Percentiles rank a stretch among this genome's conserved stretches.
Conservation (phyloP, 2,888 invertebrate genomes). For the Notodonta ziczac region DNA sequence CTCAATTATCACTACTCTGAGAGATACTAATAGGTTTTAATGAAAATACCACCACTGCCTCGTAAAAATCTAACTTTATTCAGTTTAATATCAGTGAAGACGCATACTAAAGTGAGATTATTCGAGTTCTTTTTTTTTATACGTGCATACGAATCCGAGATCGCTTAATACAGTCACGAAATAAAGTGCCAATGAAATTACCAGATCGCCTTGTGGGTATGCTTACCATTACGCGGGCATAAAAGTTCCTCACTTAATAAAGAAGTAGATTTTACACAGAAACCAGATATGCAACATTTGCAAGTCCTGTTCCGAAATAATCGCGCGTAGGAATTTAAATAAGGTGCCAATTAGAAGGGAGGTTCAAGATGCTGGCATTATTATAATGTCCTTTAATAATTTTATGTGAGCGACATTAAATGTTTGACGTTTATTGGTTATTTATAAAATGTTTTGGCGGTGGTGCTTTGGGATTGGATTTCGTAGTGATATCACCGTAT, state of each 20-base stretch:
- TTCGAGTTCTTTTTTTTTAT: constrained; percentile 42
- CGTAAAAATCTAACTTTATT: constrained; percentile 60
- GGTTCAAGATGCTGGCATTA: constrained; percentile 56
- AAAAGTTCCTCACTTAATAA: constrained; percentile 74
- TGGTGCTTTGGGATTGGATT: constrained; percentile 23
- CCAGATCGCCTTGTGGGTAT: constrained; percentile 64
- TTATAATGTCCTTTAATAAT: constrained; percentile 65
- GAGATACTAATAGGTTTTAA: constrained; percentile 37
- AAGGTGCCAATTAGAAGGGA: constrained; percentile 77
- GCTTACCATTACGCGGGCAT: constrained; percentile 67
- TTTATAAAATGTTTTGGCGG: constrained; percentile 55
- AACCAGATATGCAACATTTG: constrained; percentile 66
- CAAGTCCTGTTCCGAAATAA: constrained; percentile 67
- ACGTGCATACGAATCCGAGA: constrained; percentile 33
- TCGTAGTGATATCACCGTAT: constrained; percentile 11
- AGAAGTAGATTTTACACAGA: constrained; percentile 71
- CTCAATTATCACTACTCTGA: too few species aligned
- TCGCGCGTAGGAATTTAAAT: constrained; percentile 73
- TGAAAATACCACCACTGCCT: constrained; percentile 53
- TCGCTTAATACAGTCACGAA: constrained; percentile 59
- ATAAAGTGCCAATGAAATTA: constrained; percentile 68
- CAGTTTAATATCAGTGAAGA: constrained; percentile 51
- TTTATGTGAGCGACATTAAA: constrained; percentile 62
- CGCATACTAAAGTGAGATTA: constrained; percentile 60
- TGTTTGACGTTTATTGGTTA: constrained; percentile 61